A percentile compares a stretch with the other conserved stretches of the same genome.
These are phyloP conservation scores for Lasiurus borealis DNA, from an alignment of 2,113 vertebrate species.

Conservation along the genomic window DNA sequence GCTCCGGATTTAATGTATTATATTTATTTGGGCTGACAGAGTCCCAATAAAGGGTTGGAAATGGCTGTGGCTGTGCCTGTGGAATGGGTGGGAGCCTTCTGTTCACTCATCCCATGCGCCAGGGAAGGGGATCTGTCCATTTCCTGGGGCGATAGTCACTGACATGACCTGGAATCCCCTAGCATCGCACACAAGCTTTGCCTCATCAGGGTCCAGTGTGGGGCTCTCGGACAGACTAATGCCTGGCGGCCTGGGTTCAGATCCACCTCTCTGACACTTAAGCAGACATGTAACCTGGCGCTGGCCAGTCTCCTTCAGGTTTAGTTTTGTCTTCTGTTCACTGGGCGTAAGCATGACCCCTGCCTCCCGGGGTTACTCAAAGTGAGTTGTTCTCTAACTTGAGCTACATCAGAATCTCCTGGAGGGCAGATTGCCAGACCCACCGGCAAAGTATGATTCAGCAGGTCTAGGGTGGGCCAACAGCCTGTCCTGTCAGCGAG, in stretches of 20 bases:
- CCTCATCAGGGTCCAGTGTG: not conserved
- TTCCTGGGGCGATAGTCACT: not conserved
- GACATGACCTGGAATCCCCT: not conserved
- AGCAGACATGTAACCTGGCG: not conserved
- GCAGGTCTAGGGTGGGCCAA: not conserved
- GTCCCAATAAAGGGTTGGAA: slow-evolving; percentile 80
- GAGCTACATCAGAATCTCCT: not conserved
- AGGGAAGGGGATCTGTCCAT: not conserved
- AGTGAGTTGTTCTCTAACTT: not conserved
- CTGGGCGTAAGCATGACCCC: not conserved
- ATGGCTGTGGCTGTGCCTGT: not conserved
- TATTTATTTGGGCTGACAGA: slow-evolving; percentile 80
- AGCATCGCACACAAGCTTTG: not conserved
- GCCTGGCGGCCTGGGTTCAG: not conserved
- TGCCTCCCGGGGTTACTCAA: not conserved
- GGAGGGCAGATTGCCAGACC: not conserved
- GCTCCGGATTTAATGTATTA: slow-evolving; percentile 82
- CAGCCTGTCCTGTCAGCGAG: not conserved
- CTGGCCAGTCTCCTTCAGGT: not conserved
- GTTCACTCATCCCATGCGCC: rapidly evolving
- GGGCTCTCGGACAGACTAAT: not conserved
- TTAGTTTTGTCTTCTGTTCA: not conserved
- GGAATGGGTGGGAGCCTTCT: not conserved
- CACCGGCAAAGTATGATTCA: not conserved
- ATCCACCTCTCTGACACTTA: not conserved